Evolutionary conservation across 2,797 vertebrate genomes (phyloP).

Genomic region (Nannoperca obscura): DNA sequence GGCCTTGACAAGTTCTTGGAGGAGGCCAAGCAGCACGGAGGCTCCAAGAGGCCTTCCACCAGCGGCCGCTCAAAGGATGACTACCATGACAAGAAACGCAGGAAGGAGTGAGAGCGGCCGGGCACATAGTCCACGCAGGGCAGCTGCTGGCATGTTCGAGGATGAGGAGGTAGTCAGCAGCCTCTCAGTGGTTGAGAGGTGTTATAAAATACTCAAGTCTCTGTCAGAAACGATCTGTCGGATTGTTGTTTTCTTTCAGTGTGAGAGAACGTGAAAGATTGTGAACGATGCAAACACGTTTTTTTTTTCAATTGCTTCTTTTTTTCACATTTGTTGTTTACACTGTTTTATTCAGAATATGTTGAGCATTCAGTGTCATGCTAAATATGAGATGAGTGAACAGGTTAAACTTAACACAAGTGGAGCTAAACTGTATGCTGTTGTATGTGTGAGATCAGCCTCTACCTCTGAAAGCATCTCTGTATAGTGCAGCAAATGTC

Average conservation of each 20-base stretch:
- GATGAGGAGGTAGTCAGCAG: background rate
- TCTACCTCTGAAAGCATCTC: slow-evolving; percentile 15
- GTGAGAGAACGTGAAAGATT: background rate
- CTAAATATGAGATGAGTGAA: background rate
- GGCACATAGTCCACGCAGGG: background rate
- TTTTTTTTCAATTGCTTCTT: background rate
- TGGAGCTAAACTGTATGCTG: background rate
- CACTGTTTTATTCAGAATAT: background rate
- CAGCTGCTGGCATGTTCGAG: background rate
- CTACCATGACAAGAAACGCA: slow-evolving; percentile 97
- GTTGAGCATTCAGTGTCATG: slow-evolving; percentile 13
- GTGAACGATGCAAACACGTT: background rate
- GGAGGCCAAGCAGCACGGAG: slow-evolving; percentile 97
- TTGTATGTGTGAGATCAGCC: background rate
- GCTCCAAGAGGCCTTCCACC: slow-evolving; percentile 94
- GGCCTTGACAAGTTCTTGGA: slow-evolving; percentile 99
- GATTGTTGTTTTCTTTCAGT: slow-evolving; percentile 18
- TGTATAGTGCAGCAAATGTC: slow-evolving; percentile 5
- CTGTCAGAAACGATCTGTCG: slow-evolving; percentile 31
- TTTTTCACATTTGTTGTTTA: background rate
- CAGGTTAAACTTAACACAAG: background rate
- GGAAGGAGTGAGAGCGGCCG: slow-evolving; percentile 90
- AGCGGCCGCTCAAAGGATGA: slow-evolving; percentile 95
- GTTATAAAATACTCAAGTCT: slow-evolving; percentile 24
- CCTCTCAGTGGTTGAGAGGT: background rate